Percentiles rank a stretch among this genome's conserved stretches.
Evolutionary conservation across 53 echinoderm and acorn worm species (phyloP).

Genomic region (Astropecten irregularis): DNA sequence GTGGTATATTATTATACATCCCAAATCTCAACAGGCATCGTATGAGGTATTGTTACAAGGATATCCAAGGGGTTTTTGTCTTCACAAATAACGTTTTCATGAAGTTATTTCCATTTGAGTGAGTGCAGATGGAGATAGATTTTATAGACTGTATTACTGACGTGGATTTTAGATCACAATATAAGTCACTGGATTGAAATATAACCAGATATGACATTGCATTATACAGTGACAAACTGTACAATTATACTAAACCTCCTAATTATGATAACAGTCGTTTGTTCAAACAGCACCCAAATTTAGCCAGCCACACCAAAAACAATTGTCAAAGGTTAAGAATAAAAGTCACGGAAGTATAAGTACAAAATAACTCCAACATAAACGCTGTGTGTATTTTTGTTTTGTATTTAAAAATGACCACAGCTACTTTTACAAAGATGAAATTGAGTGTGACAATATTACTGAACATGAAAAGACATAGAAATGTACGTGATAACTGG

Average conservation of each 20-base stretch:
- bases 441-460: background rate
- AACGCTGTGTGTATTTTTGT: background rate
- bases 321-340: constrained; percentile 2
- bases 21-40: constrained; percentile 46
- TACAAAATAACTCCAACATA: constrained; percentile 26
- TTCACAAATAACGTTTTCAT: background rate
- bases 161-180: background rate
- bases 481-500: constrained; percentile 27
- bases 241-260: too few relatives aligned
- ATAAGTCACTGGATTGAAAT: background rate
- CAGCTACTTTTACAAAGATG: background rate
- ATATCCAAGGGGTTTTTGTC: constrained; percentile 21
- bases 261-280: too few relatives aligned
- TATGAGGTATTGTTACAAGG: constrained; percentile 46
- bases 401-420: too few relatives aligned
- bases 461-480: constrained; percentile 18
- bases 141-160: background rate
- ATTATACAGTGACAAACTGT: background rate
- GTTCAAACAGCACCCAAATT: background rate
- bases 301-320: background rate
- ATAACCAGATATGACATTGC: background rate
- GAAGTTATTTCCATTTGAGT: background rate
- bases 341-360: background rate
- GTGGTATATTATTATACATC: constrained; percentile 34
- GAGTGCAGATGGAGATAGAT: background rate